A percentile compares a stretch with the other conserved stretches of the same genome.
Evolutionary conservation across 2,113 vertebrate genomes (phyloP).

Genomic region (Thamnaconus septentrionalis): DNA sequence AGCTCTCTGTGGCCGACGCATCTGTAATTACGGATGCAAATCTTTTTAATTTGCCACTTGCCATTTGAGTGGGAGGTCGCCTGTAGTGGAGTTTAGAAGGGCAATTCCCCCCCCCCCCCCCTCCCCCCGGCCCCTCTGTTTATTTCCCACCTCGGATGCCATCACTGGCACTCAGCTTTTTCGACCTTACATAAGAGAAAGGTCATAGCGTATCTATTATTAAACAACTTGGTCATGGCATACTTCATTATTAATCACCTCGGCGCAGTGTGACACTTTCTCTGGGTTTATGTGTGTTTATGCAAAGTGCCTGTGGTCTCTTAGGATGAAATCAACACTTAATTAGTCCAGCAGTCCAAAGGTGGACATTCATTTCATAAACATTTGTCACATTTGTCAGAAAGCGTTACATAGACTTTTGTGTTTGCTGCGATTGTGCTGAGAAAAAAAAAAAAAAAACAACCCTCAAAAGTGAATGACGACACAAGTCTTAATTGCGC

Average conservation of each 20-base stretch:
- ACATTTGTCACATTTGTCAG: conserved; percentile 10
- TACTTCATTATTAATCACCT: conserved; percentile 71
- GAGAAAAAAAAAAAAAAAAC: conserved; percentile 5
- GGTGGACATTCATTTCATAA: neutral
- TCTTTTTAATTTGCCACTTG: conserved; percentile 9
- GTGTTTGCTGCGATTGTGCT: neutral
- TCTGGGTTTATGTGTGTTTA: conserved; percentile 24
- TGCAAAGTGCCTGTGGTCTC: conserved; percentile 1
- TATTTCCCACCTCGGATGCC: neutral
- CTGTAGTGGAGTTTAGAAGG: conserved; percentile 9
- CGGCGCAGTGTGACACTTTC: neutral
- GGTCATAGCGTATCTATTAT: conserved; percentile 72
- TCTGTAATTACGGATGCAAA: conserved; percentile 26
- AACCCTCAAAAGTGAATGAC: conserved; percentile 23
- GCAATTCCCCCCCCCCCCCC: conserved; percentile 10
- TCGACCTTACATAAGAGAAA: conserved; percentile 58
- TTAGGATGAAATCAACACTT: neutral
- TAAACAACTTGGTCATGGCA: conserved; percentile 58
- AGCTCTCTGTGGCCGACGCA: conserved; percentile 15
- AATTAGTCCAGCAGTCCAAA: conserved; percentile 20
- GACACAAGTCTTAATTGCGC: conserved; percentile 12
- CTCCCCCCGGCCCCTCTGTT: neutral
- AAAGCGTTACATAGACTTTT: conserved; percentile 8
- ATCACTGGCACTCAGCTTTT: conserved; percentile 34
- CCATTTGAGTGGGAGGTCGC: conserved; percentile 17